Evolutionary conservation across 2,797 vertebrate genomes (phyloP), one percentile per base, ranked within the genome.

Genomic region (Hyperoplus immaculatus): DNA sequence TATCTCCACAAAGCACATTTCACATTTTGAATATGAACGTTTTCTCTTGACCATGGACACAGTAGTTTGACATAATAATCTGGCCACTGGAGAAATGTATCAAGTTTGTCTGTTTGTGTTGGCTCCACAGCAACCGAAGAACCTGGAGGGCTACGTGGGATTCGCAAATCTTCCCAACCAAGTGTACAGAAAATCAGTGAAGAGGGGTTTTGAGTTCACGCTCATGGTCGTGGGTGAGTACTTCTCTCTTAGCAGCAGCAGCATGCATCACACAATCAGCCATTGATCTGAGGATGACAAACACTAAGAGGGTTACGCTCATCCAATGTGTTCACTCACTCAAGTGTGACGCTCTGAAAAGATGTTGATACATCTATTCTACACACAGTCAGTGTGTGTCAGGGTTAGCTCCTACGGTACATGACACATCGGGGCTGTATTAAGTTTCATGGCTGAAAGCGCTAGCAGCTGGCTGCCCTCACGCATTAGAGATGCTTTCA

Each of bases 181-280:
- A 88, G 94, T 95, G 13, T 95, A 95, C 87, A 95, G 98, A 73
- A 99, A 99, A 89, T 98, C 98, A 14, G 97, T 99, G 90, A 99
- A 99, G 92, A 96, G 97, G 89, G 98, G 97, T 18, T 99, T 99
- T 80, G 97, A 99, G 90, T 99, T 99, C 94, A 99, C 97, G 0
- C 97, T 99, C 83, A 99, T 99, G 97, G 98, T 99, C 88, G 97
- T 99, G 78, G 98, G 97, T 99, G 88, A 96, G 94, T 94, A 46
- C 41, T 62, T 64, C 10, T 64, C 51, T 60, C 51, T 56, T 15
- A 15, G n/a, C 14, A 47, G 49, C 14, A 47, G 49, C 11, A 3
- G 18, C 51, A 5, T 41, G 0, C 29, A 29, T 46, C 45, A 54
- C 57, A 68, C 57, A 49, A 16, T n/a, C 45, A 4, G 8, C 16